Base-by-base conservation (phyloP, 1,140 invertebrate species). In the Elymnias hypermnestra region DNA sequence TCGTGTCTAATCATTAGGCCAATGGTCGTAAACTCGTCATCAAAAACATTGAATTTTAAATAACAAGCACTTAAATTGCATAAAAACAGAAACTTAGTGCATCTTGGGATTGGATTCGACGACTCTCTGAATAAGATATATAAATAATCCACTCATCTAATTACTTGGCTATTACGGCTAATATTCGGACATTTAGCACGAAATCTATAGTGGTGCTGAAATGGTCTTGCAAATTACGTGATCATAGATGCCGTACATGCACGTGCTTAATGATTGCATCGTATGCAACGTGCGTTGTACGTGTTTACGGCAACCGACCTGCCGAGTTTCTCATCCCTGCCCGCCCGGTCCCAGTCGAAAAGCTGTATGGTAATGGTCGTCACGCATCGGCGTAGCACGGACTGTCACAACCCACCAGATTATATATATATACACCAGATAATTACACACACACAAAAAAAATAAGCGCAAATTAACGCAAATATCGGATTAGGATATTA, bases 271-370 rank as follows among this genome's bases (percentile, higher is more conserved):
- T n/a, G n/a, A n/a, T n/a, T n/a, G n/a, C n/a, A n/a, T n/a, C n/a
- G n/a, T n/a, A n/a, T n/a, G n/a, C n/a, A n/a, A 13, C 7, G 39
- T 31, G 39, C 17, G 15, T 4, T 21, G 21, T 9, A 37, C 43
- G 14, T 17, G 23, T 14, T 8, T 19, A 6, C n/a, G 25, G 12
- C 7, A 44, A 58, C 62, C 23, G 67, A 95, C 94, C 93, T 94
- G 90, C 94, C 94, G 65, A 95, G 90, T 64, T 89, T 89, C 83
- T 94, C 93, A 83, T 94, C 92, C 73, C 89, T 87, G 68, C 90
- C 91, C 65, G 91, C 89, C 69, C 91, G 91, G 88, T 94, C 93
- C 92, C 93, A 93, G 89, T 94, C 93, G 91, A 89, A 94, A 45
- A 84, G 71, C 51, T 64, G 73, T 54, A 84, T 46, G 42, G 50